A percentile compares a stretch with the other conserved stretches of the same genome.
Conservation (phyloP, 2,797 vertebrate species). For the Cryptoprocta ferox region DNA sequence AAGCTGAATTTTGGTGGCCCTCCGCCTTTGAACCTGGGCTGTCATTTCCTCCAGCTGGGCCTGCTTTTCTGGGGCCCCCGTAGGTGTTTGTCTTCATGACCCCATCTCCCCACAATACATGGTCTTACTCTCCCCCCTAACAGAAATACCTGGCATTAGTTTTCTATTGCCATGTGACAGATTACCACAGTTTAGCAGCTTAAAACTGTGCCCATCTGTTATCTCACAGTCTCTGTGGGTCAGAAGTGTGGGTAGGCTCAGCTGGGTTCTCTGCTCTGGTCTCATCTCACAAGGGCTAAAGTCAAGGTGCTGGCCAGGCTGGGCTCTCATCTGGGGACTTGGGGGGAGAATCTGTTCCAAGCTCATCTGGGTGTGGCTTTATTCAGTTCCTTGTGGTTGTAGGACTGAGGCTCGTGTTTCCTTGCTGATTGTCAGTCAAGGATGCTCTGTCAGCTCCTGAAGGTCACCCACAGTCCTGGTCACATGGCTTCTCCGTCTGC, state of each 20-base stretch:
- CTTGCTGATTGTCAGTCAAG: neutral
- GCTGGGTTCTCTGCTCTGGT: neutral
- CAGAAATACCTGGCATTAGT: neutral
- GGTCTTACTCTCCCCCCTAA: neutral
- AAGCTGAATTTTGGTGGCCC: too few species aligned
- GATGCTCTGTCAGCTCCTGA: neutral
- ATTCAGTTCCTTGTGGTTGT: neutral
- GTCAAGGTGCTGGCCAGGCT: neutral
- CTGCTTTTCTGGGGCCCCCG: neutral
- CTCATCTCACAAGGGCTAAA: neutral
- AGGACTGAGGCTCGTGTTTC: neutral
- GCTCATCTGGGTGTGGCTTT: neutral
- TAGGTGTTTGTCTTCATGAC: neutral
- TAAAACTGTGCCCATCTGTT: neutral
- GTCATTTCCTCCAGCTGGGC: neutral
- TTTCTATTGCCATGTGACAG: neutral
- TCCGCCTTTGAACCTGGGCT: rapidly evolving
- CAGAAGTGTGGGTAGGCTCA: neutral
- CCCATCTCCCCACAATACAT: rapidly evolving
- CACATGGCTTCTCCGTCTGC: neutral
- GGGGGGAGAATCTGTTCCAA: neutral
- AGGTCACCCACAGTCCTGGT: neutral
- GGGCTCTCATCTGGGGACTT: neutral
- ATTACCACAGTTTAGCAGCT: neutral
- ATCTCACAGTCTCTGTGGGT: neutral